Evolutionary conservation across 2,888 invertebrate genomes (phyloP).

Genomic region (Gymnoscelis rufifasciata): DNA sequence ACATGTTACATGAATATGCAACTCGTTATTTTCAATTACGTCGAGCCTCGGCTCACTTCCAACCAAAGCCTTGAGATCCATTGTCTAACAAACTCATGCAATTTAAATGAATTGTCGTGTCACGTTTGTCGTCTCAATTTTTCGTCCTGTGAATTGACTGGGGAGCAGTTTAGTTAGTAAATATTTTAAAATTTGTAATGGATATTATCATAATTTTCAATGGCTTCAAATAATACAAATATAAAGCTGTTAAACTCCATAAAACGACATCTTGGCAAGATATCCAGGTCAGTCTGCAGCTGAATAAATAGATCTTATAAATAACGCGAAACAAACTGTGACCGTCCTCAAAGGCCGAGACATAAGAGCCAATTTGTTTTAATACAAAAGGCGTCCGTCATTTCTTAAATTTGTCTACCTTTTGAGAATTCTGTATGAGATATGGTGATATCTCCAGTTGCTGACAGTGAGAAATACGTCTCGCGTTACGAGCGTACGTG

Average conservation of each 20-base stretch:
- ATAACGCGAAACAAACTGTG: conserved; percentile 53
- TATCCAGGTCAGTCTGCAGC: conserved; percentile 69
- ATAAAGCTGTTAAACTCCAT: conserved; percentile 3
- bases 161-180: no score
- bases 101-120: conserved; percentile 51
- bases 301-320: conserved; percentile 75
- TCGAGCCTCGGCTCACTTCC: conserved; percentile 43
- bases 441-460: conserved; percentile 24
- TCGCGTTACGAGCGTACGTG: conserved; percentile 25
- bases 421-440: conserved; percentile 13
- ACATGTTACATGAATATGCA: conserved; percentile 59
- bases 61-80: conserved; percentile 42
- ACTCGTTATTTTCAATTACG: conserved; percentile 67
- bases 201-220: no score
- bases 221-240: neutral
- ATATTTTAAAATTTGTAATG: no score
- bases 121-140: conserved; percentile 32
- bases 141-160: conserved; percentile 37
- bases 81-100: conserved; percentile 47
- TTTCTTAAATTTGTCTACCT: conserved; percentile 19
- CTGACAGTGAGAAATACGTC: conserved; percentile 50
- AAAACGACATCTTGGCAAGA: conserved; percentile 53
- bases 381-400: conserved; percentile 21
- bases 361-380: conserved; percentile 51
- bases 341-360: conserved; percentile 38